Conservation (phyloP, 2,888 invertebrate species). For the Conus canariensis region DNA sequence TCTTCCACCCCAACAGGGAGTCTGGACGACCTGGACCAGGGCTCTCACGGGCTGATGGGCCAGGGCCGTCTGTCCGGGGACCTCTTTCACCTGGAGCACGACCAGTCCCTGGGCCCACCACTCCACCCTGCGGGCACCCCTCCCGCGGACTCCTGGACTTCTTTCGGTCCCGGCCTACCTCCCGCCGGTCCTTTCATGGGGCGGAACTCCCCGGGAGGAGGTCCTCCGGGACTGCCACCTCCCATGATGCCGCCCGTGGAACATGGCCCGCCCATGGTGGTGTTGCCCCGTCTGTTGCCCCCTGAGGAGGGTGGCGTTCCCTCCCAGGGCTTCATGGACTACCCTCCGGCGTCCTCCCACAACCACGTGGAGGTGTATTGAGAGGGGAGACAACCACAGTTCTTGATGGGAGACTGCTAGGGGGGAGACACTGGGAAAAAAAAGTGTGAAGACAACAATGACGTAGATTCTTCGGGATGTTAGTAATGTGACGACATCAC, state of each 20-base stretch:
- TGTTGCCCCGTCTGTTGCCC: constrained; percentile 65
- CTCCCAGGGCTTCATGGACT: constrained; percentile 68
- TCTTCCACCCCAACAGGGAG: constrained; percentile 55
- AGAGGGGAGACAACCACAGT: not conserved
- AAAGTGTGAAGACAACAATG: not conserved
- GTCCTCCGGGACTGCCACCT: constrained; percentile 26
- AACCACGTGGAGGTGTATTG: constrained; percentile 76
- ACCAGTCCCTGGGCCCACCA: constrained; percentile 52
- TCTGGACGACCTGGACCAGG: constrained; percentile 68
- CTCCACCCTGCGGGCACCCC: constrained; percentile 41
- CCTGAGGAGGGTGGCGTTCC: constrained; percentile 58
- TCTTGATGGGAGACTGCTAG: not conserved
- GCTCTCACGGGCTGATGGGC: constrained; percentile 45
- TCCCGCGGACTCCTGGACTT: constrained; percentile 41
- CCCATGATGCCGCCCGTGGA: constrained; percentile 59
- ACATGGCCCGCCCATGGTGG: constrained; percentile 60
- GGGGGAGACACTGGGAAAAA: not conserved
- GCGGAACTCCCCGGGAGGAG: constrained; percentile 71
- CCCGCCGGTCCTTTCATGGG: constrained; percentile 63
- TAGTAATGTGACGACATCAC: too few relatives aligned
- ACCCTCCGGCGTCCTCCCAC: constrained; percentile 68
- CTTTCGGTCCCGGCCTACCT: constrained; percentile 52
- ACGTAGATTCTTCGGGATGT: not conserved
- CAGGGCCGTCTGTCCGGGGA: constrained; percentile 67
- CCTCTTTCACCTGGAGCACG: constrained; percentile 73